Percentiles rank a stretch among this genome's conserved stretches.
phyloP scores from a whole-genome alignment of 2,888 invertebrate genomes.

The Neocrepidodera transversa region DNA sequence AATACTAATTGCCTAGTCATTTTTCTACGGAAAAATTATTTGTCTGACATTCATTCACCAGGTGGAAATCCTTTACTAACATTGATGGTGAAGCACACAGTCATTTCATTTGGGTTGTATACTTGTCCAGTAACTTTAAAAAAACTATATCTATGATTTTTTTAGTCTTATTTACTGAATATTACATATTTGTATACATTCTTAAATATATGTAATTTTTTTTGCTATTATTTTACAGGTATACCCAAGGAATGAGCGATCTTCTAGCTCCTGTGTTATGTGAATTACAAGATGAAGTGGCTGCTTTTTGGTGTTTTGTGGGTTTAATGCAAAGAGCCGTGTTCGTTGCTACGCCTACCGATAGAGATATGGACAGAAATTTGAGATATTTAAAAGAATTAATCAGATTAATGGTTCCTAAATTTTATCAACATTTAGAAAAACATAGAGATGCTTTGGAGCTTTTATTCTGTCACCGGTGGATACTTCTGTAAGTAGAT shows the following conservation, averaged over 20 bases:
- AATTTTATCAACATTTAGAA: slow-evolving; percentile 84
- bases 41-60: too few relatives aligned
- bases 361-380: slow-evolving; percentile 93
- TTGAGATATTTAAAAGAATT: slow-evolving; percentile 86
- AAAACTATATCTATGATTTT: too few relatives aligned
- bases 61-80: too few relatives aligned
- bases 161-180: too few relatives aligned
- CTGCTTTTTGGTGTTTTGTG: slow-evolving; percentile 98
- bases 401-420: slow-evolving; percentile 88
- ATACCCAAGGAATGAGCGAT: slow-evolving; percentile 94
- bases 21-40: too few relatives aligned
- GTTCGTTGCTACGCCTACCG: slow-evolving; percentile 93
- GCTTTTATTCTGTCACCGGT: slow-evolving; percentile 91
- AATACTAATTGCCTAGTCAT: too few relatives aligned
- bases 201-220: too few relatives aligned
- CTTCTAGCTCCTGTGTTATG: slow-evolving; percentile 90
- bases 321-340: slow-evolving; percentile 94
- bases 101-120: too few relatives aligned
- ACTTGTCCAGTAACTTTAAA: too few relatives aligned
- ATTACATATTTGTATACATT: too few relatives aligned
- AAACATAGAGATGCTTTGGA: slow-evolving; percentile 88
- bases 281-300: slow-evolving; percentile 93
- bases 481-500: slow-evolving; percentile 83
- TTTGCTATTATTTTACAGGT: slow-evolving; percentile 18
- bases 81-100: too few relatives aligned